Conservation (phyloP, 1,140 invertebrate species). For the Brevipalpus yothersi region DNA sequence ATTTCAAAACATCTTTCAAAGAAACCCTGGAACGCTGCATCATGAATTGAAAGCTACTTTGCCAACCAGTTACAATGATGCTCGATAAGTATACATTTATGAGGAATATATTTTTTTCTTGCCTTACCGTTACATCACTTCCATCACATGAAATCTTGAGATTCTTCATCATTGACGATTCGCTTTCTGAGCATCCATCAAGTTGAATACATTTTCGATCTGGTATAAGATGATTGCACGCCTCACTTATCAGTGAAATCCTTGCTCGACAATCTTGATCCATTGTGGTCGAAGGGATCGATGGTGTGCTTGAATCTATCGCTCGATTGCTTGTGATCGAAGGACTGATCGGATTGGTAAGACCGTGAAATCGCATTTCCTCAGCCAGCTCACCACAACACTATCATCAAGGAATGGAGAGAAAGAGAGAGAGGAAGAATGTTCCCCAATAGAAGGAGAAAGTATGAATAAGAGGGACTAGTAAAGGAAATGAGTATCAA, state of each 20-base stretch:
- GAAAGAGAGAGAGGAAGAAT: neutral
- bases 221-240: neutral
- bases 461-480: neutral
- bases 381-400: neutral
- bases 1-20: neutral
- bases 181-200: neutral
- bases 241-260: neutral
- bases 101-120: neutral
- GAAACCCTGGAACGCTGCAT: too few species aligned
- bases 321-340: too few species aligned
- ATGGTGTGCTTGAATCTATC: too few species aligned
- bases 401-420: neutral
- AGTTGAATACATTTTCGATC: too few species aligned
- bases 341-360: too few species aligned
- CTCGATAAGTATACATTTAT: neutral
- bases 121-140: neutral
- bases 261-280: neutral
- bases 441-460: too few species aligned
- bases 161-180: neutral
- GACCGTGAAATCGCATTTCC: neutral
- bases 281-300: neutral
- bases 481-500: neutral
- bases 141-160: constrained; percentile 1
- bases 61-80: too few species aligned
- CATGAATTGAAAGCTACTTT: neutral